phyloP scores from a whole-genome alignment of 2,113 vertebrate species.

The Nicator chloris region DNA sequence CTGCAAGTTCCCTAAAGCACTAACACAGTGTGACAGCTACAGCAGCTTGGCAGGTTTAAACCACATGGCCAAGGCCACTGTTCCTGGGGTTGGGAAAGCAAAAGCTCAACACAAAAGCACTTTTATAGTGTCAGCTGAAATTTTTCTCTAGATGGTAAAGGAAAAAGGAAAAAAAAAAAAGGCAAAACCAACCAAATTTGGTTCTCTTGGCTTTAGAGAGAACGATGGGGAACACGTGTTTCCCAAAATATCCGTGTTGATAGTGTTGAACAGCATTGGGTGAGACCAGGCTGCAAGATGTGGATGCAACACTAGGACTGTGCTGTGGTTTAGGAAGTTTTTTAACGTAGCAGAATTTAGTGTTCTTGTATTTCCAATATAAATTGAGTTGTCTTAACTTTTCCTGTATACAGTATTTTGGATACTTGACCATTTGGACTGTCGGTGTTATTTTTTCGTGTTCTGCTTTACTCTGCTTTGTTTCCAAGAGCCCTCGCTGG shows the following conservation, averaged over 20 bases:
- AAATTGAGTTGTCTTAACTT: slow-evolving; percentile 62
- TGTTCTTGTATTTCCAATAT: slow-evolving; percentile 35
- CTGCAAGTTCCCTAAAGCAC: slow-evolving; percentile 35
- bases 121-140: slow-evolving; percentile 5
- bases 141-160: background rate
- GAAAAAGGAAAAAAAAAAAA: background rate
- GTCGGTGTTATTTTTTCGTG: slow-evolving; percentile 27
- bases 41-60: background rate
- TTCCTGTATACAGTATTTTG: slow-evolving; percentile 55
- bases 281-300: background rate
- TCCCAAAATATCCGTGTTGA: background rate
- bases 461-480: slow-evolving; percentile 23
- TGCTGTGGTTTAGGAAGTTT: slow-evolving; percentile 35
- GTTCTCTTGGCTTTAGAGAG: background rate
- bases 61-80: background rate
- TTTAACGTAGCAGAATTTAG: slow-evolving; percentile 47
- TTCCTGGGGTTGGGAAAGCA: background rate
- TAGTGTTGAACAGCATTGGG: background rate
- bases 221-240: background rate
- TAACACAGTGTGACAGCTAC: background rate
- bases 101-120: slow-evolving; percentile 34
- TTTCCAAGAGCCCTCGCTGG: slow-evolving; percentile 10
- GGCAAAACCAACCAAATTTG: background rate
- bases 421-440: slow-evolving; percentile 48
- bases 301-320: slow-evolving; percentile 26